Conservation (phyloP, 2,888 invertebrate species). For the Xestobium rufovillosum region DNA sequence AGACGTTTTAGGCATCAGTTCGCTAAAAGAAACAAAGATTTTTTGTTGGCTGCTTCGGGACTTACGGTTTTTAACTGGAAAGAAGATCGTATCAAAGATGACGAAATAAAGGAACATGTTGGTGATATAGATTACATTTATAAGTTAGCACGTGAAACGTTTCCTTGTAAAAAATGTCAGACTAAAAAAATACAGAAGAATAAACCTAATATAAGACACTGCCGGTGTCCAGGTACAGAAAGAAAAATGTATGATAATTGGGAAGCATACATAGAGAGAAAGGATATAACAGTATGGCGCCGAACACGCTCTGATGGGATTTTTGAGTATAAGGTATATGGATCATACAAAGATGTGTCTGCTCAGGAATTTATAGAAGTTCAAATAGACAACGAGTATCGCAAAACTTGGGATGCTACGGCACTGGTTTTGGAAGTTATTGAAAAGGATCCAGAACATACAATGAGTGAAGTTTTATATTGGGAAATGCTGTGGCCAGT, state of each 20-base stretch:
- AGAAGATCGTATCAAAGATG: conserved; percentile 49
- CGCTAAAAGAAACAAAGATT: conserved; percentile 46
- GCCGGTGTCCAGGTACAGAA: conserved; percentile 37
- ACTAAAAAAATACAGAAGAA: conserved; percentile 34
- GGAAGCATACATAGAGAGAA: conserved; percentile 72
- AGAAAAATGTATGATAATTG: conserved; percentile 49
- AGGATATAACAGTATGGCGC: conserved; percentile 76
- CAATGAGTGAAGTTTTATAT: conserved; percentile 68
- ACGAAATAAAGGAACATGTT: conserved; percentile 49
- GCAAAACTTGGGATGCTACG: conserved; percentile 73
- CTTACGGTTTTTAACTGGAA: conserved; percentile 56
- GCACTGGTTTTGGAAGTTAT: conserved; percentile 65
- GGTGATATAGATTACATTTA: conserved; percentile 54
- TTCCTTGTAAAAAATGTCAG: conserved; percentile 47
- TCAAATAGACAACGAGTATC: conserved; percentile 72
- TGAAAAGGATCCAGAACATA: conserved; percentile 53
- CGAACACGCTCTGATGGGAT: conserved; percentile 60
- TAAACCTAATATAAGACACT: conserved; percentile 44
- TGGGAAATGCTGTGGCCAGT: conserved; percentile 90
- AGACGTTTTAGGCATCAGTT: conserved; percentile 42
- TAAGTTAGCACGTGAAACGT: conserved; percentile 47
- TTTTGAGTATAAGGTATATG: conserved; percentile 83
- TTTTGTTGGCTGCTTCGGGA: conserved; percentile 50
- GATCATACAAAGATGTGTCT: conserved; percentile 67
- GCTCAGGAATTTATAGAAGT: conserved; percentile 75